Evolutionary conservation across 2,888 invertebrate species (phyloP).

Genomic region (Hemaris fuciformis): DNA sequence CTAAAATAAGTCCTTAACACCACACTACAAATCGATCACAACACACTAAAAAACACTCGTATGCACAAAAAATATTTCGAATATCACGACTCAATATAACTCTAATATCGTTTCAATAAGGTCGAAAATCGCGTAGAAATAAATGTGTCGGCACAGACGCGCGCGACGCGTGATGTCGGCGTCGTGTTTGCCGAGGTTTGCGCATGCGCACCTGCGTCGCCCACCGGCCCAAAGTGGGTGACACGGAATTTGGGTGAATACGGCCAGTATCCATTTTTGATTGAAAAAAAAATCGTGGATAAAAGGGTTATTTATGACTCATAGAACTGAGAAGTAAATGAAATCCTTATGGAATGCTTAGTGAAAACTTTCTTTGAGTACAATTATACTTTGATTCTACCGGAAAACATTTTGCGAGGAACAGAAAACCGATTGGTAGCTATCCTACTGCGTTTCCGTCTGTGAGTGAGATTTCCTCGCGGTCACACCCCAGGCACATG

Average conservation of each 20-base stretch:
- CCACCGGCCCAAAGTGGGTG: constrained; percentile 51
- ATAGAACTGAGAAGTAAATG: neutral
- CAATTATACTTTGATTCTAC: no score
- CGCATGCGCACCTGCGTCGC: constrained; percentile 55
- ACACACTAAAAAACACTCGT: constrained; percentile 25
- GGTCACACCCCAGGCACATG: no score
- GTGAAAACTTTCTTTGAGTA: no score
- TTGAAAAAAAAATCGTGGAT: neutral
- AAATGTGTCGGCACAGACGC: constrained; percentile 23
- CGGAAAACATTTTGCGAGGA: no score
- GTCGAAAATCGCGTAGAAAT: constrained; percentile 33
- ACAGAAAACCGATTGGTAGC: no score
- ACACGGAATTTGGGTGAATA: constrained; percentile 49
- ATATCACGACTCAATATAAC: constrained; percentile 19
- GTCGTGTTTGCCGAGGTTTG: constrained; percentile 63
- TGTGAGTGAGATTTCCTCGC: no score
- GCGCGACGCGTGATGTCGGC: constrained; percentile 60
- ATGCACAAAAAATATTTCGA: constrained; percentile 21
- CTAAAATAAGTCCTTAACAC: constrained; percentile 23
- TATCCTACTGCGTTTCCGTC: no score
- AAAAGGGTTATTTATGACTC: neutral
- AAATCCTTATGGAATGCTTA: no score
- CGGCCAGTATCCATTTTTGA: constrained; percentile 36
- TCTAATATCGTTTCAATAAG: constrained; percentile 25
- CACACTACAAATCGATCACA: constrained; percentile 26